phyloP scores from a whole-genome alignment of 2,113 vertebrate species.

The Tylochromis polylepis region DNA sequence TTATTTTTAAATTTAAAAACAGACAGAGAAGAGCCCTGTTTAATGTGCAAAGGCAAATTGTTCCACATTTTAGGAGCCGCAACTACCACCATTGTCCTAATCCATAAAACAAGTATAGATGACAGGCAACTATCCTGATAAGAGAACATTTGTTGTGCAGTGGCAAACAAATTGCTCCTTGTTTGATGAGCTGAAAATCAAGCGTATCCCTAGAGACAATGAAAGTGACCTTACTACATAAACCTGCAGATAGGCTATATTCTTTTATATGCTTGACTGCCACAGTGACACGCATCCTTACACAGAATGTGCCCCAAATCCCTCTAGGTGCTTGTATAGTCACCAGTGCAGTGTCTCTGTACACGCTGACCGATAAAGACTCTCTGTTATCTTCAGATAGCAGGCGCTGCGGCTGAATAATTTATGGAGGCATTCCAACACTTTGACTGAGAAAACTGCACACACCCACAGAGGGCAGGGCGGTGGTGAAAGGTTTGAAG shows the following conservation, averaged over 20 bases:
- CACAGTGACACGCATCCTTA: conserved; percentile 45
- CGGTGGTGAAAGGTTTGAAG: conserved; percentile 7
- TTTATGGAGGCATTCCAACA: conserved; percentile 59
- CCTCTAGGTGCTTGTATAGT: conserved; percentile 42
- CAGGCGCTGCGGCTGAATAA: conserved; percentile 61
- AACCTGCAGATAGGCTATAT: conserved; percentile 19
- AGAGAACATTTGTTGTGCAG: background rate
- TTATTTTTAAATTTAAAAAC: background rate
- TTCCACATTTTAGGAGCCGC: background rate
- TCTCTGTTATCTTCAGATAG: conserved; percentile 59
- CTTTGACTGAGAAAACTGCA: conserved; percentile 23
- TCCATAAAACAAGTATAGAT: background rate
- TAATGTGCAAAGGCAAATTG: background rate
- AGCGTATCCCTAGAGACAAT: conserved; percentile 11
- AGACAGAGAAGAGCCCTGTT: background rate
- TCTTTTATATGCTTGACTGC: conserved; percentile 20
- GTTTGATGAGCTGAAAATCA: conserved; percentile 36
- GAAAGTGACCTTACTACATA: conserved; percentile 46
- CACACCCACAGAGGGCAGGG: conserved; percentile 11
- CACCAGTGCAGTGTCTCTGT: conserved; percentile 23
- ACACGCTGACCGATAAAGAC: conserved; percentile 54
- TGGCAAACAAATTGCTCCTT: background rate
- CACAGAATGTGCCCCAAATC: conserved; percentile 37
- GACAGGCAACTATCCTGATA: background rate
- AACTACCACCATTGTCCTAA: background rate